Percentiles rank a stretch among this genome's conserved stretches.
Conservation (phyloP, 2,888 invertebrate genomes). For the Latrodectus elegans region DNA sequence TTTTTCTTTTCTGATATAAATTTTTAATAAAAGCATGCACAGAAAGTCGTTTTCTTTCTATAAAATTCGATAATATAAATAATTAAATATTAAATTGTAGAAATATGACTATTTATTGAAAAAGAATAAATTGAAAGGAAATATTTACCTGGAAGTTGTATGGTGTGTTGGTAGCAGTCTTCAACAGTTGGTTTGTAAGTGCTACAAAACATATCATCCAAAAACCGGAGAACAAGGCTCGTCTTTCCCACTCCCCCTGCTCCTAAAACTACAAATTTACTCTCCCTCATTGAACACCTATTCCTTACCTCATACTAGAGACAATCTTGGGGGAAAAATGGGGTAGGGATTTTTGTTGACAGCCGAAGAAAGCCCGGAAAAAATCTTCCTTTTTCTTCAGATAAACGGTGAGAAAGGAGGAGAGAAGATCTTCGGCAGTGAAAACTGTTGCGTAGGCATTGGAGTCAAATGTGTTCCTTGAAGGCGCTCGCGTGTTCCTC, state of each 20-base stretch:
- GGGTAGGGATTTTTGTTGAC: neutral
- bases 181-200: slow-evolving; percentile 72
- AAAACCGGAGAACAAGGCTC: slow-evolving; percentile 71
- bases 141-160: slow-evolving; percentile 71
- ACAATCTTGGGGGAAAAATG: slow-evolving; percentile 1
- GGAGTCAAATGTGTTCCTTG: neutral
- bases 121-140: neutral
- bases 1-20: no score
- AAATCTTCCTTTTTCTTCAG: neutral
- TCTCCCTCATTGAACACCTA: slow-evolving; percentile 47
- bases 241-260: slow-evolving; percentile 72
- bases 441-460: slow-evolving; percentile 16
- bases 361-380: neutral
- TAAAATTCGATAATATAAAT: no score
- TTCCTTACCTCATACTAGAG: neutral
- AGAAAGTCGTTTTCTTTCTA: no score
- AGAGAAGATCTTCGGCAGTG: neutral
- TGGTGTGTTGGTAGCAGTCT: slow-evolving; percentile 71
- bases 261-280: slow-evolving; percentile 71
- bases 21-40: no score
- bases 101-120: no score
- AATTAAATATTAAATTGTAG: no score
- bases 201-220: slow-evolving; percentile 71
- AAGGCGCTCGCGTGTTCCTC: slow-evolving; percentile 7
- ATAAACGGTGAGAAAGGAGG: neutral